These are phyloP conservation scores for Himalopsyche anomala DNA, from an alignment of 2,888 invertebrate species.

Conservation along the genomic window DNA sequence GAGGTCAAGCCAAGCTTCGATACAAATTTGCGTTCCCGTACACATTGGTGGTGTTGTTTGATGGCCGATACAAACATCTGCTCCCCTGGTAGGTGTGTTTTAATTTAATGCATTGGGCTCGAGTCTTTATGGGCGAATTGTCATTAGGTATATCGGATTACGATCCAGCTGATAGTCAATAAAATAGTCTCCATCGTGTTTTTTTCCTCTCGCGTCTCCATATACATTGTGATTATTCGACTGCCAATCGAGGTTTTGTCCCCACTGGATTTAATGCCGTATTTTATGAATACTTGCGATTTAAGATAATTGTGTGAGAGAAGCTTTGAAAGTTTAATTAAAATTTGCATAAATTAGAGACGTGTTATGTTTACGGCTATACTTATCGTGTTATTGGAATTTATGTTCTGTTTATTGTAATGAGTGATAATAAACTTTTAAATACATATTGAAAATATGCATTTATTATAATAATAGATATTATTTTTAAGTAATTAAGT, in stretches of 20 bases:
- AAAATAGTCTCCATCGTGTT: conserved; percentile 1
- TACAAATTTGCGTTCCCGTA: conserved; percentile 3
- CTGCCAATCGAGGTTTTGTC: conserved; percentile 37
- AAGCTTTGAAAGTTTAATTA: neutral
- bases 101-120: conserved; percentile 42
- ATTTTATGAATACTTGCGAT: neutral
- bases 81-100: conserved; percentile 38
- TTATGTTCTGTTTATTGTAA: neutral
- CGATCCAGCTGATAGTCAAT: conserved; percentile 36
- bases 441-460: no score
- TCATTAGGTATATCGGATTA: conserved; percentile 41
- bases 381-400: neutral
- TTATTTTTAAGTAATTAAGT: no score
- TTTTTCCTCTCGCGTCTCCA: neutral
- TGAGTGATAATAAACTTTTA: neutral
- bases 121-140: conserved; percentile 45
- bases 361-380: neutral
- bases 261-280: neutral
- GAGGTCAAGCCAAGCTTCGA: neutral
- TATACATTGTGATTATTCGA: conserved; percentile 12
- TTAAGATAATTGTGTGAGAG: neutral
- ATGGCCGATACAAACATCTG: conserved; percentile 13
- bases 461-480: no score
- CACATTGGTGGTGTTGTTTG: neutral
- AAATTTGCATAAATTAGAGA: conserved; percentile 21